Evolutionary conservation across 2,888 invertebrate genomes (phyloP).

Genomic region (Linnaemya tessellans): DNA sequence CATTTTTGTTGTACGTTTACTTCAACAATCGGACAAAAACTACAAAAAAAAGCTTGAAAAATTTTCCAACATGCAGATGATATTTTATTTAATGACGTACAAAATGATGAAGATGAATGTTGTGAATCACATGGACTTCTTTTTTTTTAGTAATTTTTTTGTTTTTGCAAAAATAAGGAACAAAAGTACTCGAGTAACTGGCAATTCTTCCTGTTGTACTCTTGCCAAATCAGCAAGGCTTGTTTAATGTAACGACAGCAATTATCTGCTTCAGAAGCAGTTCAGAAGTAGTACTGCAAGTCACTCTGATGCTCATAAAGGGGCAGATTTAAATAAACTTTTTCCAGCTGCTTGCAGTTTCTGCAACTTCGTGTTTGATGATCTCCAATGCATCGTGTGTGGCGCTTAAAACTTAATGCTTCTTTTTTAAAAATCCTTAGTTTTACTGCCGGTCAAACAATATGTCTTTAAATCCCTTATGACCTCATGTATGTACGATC

Average conservation of each 20-base stretch:
- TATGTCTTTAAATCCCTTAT: no score
- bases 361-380: background rate
- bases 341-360: background rate
- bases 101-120: constrained; percentile 72
- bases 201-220: background rate
- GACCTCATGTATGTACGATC: no score
- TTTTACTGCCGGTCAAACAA: no score
- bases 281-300: background rate
- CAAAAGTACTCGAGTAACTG: background rate
- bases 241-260: constrained; percentile 46
- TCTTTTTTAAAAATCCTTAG: no score
- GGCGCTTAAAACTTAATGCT: no score
- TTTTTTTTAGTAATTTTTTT: constrained; percentile 5
- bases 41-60: background rate
- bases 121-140: background rate
- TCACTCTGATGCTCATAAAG: background rate
- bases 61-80: constrained; percentile 40
- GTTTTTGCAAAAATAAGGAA: background rate
- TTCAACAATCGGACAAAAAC: background rate
- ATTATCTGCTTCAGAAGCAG: constrained; percentile 22
- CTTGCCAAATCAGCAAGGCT: constrained; percentile 37
- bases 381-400: no score
- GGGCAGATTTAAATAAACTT: background rate
- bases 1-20: background rate
- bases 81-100: constrained; percentile 68